phyloP scores from a whole-genome alignment of 2,797 vertebrate genomes.

The Melopsittacus undulatus region DNA sequence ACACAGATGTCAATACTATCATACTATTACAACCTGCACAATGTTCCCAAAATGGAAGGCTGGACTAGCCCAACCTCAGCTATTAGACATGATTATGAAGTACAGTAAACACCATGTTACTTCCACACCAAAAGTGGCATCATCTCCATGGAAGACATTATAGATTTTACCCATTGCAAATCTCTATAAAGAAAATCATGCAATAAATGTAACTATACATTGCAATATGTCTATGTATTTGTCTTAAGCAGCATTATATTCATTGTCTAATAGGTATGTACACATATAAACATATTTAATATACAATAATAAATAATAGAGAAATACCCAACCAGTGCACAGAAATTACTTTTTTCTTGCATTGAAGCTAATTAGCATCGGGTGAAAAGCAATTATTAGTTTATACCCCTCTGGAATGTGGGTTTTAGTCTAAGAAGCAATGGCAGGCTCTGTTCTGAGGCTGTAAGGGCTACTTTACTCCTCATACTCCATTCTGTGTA shows the following conservation, averaged over 20 bases:
- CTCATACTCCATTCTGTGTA: slow-evolving; percentile 24
- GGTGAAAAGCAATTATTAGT: not conserved
- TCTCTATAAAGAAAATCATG: not conserved
- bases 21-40: not conserved
- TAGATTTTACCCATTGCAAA: not conserved
- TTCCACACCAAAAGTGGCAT: not conserved
- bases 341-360: not conserved
- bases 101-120: not conserved
- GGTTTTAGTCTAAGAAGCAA: slow-evolving; percentile 19
- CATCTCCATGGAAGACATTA: not conserved
- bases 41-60: not conserved
- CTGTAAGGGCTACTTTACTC: slow-evolving; percentile 36
- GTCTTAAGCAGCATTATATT: not conserved
- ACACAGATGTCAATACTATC: not conserved
- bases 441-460: slow-evolving; percentile 22
- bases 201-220: not conserved
- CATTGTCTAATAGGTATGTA: not conserved
- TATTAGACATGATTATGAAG: not conserved
- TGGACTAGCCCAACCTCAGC: not conserved
- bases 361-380: slow-evolving; percentile 8
- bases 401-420: slow-evolving; percentile 10
- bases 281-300: not conserved
- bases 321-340: not conserved
- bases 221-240: not conserved
- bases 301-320: not conserved